Base-by-base conservation (phyloP, 2,888 invertebrate species). In the Saturnia japonica region DNA sequence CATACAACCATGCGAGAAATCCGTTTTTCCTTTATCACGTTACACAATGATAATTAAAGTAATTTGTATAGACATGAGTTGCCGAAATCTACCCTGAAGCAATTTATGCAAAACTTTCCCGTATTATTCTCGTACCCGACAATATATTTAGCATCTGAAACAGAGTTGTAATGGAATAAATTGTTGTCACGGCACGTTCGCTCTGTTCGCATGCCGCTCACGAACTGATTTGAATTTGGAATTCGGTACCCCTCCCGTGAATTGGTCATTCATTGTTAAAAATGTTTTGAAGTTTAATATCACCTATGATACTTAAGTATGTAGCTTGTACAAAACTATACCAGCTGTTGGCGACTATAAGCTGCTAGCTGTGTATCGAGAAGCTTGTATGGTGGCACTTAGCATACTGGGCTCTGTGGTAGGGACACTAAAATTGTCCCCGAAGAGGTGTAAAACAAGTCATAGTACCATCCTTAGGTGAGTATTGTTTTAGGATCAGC, bases 191-290 rank as follows among this genome's bases (percentile, higher is more conserved):
- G 81, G 86, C 91, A 91, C 91, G 91, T 92, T 90, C 87, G 83
- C 83, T 74, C 84, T 79, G 86, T 91, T 86, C 85, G 86, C 88
- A 91, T 88, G 85, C 91, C 70, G 83, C 89, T 91, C 91, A 91
- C 91, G 91, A 90, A 91, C 89, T 92, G 91, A 91, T 92, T 92
- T 92, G 89, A 91, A 92, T 92, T 90, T 88, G 82, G 90, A 91
- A 91, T 91, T 90, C 85, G 84, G 77, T 85, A 84, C 84, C 87
- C 67, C 28, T 67, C 45, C 45, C 69, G 60, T 43, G 67, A 47
- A 62, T 71, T 71, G 70, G 68, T 60, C 57, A 60, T 25, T 60
- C 57, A 28, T 9, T 68, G 62, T 14, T 40, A 40, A 64, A 64
- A 62, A 69, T 51, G 40, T 78, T 79, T 78, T 76, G 76, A 75